These are phyloP conservation scores for Pagrus major DNA, from an alignment of 2,113 vertebrate species.

Conservation along the genomic window DNA sequence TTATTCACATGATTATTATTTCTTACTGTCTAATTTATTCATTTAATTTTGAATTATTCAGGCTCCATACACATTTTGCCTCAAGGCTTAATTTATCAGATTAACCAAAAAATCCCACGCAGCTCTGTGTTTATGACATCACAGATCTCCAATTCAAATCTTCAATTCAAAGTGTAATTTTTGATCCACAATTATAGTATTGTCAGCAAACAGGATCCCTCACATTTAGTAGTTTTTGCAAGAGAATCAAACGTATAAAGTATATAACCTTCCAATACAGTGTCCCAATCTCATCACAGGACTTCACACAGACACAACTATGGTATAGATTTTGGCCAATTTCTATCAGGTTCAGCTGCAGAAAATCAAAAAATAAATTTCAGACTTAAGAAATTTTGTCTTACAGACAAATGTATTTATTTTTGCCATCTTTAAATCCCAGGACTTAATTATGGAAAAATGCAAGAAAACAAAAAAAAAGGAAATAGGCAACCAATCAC, in stretches of 20 bases:
- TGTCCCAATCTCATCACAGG: background rate
- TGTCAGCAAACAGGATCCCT: background rate
- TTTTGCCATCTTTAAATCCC: slow-evolving; percentile 63
- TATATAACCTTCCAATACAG: background rate
- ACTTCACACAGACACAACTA: background rate
- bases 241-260: background rate
- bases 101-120: background rate
- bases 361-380: slow-evolving; percentile 36
- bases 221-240: background rate
- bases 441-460: slow-evolving; percentile 67
- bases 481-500: slow-evolving; percentile 57
- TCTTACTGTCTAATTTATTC: background rate
- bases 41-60: background rate
- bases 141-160: background rate
- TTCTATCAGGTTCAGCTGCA: background rate
- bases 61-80: background rate
- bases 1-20: background rate
- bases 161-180: background rate
- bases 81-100: background rate
- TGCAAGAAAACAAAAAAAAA: slow-evolving; percentile 66
- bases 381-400: slow-evolving; percentile 36
- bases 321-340: background rate
- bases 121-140: background rate
- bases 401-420: slow-evolving; percentile 70
- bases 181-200: background rate